Base-by-base conservation (phyloP, 2,797 vertebrate genomes). In the Chaenodraco wilsoni region DNA sequence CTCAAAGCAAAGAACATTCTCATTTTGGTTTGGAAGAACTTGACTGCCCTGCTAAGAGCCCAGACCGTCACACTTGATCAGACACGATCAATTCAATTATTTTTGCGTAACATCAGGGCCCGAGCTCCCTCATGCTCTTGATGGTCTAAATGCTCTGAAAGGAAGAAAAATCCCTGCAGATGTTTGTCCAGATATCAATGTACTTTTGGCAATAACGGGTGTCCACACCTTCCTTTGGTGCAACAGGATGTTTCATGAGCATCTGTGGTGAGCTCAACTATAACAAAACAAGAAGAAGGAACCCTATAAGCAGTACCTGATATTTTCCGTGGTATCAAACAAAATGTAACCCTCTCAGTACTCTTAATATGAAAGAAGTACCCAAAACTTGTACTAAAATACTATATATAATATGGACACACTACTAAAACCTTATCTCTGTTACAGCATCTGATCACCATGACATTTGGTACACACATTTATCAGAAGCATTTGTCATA, bases 301-400 rank as follows among this genome's bases (percentile, higher is more conserved):
- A 59, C n/a, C 45, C 4, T 0, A 10, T 6, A 54, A 9, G 40
- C 19, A 40, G 31, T 13, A 0, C 5, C 2, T 2, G 41, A n/a
- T 44, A 43, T 19, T 21, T 67, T 33, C 19, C 37, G 43, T 5
- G 27, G 27, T 27, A 27, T 27, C 27, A 27, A 40, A 40, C 2
- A 13, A 31, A 15, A 56, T 56, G 15, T 13, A 41, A 14, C 19
- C 27, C 27, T 27, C 27, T 27, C 27, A 27, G 27, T 27, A 19
- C 19, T 27, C 27, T 27, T 27, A 27, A 27, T 23, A 23, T 27
- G 27, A 27, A 27, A 27, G 27, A 27, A 27, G 3, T 5, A 31
- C 55, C 31, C 43, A 51, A 41, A 72, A 48, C 11, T n/a, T 21
- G 21, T 48, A 69, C 23, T 54, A 10, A 21, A 43, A 4, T 67